Conservation (phyloP, 2,113 vertebrate genomes). For the Butorides virescens region DNA sequence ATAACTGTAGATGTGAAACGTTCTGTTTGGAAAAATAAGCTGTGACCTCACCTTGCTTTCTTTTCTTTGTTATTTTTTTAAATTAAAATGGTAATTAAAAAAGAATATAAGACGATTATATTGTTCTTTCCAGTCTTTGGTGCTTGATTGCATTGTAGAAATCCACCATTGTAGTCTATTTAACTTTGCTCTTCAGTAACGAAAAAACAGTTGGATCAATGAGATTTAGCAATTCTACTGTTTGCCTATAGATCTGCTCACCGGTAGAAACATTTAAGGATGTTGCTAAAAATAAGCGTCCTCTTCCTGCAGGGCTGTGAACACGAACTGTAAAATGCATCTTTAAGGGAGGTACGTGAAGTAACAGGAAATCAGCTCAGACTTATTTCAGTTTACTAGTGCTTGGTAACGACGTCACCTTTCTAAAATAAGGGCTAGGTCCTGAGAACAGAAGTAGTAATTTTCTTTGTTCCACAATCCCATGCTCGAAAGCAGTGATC, state of each 20-base stretch:
- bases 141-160: not conserved
- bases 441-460: not conserved
- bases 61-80: not conserved
- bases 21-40: not conserved
- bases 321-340: constrained; percentile 45
- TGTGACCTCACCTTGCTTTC: not conserved
- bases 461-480: not conserved
- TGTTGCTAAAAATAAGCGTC: constrained; percentile 71
- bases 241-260: constrained; percentile 12
- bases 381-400: not conserved
- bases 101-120: not conserved
- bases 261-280: constrained; percentile 48
- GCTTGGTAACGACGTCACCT: not conserved
- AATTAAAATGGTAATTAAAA: not conserved
- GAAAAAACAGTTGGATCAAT: not conserved
- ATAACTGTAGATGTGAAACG: not conserved
- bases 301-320: constrained; percentile 54
- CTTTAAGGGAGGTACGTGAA: not conserved
- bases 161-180: not conserved
- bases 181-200: not conserved
- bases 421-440: not conserved
- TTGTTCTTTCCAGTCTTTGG: not conserved
- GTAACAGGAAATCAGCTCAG: constrained; percentile 49
- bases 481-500: not conserved
- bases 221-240: not conserved